Evolutionary conservation across 1,140 invertebrate species (phyloP).

Genomic region (Neocloeon triangulifer): DNA sequence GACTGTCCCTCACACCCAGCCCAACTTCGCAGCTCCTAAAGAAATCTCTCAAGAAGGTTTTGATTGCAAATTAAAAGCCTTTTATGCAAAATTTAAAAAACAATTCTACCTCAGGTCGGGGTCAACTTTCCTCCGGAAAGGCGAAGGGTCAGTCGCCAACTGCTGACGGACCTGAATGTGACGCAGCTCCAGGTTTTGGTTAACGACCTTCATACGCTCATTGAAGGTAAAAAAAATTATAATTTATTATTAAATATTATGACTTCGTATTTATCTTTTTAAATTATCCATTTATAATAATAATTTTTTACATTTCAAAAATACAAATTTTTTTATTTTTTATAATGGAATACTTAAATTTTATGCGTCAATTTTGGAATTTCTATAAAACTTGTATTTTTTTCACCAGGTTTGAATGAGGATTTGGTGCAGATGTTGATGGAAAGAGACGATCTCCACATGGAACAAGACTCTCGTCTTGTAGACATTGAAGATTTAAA

Average conservation of each 20-base stretch:
- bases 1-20: too few species aligned
- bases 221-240: conserved; percentile 36
- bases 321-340: background rate
- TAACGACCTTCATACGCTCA: conserved; percentile 81
- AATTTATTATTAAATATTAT: conserved; percentile 1
- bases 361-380: background rate
- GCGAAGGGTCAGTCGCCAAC: conserved; percentile 52
- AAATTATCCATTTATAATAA: too few species aligned
- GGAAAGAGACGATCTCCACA: conserved; percentile 79
- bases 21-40: conserved; percentile 68
- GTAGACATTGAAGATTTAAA: conserved; percentile 92
- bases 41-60: conserved; percentile 48
- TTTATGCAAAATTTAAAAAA: too few species aligned
- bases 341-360: background rate
- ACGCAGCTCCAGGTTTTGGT: conserved; percentile 88
- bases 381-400: conserved; percentile 1
- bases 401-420: conserved; percentile 49
- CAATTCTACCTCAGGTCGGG: too few species aligned
- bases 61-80: too few species aligned
- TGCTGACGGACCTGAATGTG: conserved; percentile 79
- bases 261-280: background rate
- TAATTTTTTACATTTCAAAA: background rate
- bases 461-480: conserved; percentile 93
- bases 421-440: conserved; percentile 65
- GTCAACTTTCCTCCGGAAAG: conserved; percentile 59